These are phyloP conservation scores for Limnephilus lunatus DNA, from an alignment of 2,888 invertebrate genomes.

Conservation along the genomic window DNA sequence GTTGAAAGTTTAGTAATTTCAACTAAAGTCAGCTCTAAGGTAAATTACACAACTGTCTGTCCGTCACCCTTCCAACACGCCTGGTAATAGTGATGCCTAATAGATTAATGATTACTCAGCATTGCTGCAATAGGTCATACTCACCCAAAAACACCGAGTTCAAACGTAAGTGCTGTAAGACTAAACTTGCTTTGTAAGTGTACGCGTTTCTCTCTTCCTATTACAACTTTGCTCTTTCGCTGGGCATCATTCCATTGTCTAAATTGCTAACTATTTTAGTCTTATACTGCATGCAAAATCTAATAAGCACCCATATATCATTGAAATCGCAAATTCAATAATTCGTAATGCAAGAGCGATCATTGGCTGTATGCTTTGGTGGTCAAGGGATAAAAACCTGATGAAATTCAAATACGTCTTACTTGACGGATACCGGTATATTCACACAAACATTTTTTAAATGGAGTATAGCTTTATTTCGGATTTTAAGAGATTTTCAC, in stretches of 20 bases:
- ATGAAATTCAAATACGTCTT: background rate
- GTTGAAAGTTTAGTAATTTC: constrained; percentile 1
- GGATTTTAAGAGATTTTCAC: too few relatives aligned
- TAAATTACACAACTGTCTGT: background rate
- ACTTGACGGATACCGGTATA: too few relatives aligned
- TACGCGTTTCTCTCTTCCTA: background rate
- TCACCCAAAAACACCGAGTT: background rate
- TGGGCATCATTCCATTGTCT: background rate
- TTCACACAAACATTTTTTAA: too few relatives aligned
- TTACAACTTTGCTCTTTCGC: background rate
- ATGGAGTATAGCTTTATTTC: too few relatives aligned
- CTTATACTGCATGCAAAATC: background rate
- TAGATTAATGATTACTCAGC: background rate
- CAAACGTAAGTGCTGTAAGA: background rate
- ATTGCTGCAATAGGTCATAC: background rate
- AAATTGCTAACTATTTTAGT: background rate
- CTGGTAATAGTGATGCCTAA: background rate
- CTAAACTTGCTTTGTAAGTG: background rate
- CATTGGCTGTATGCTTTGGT: too few relatives aligned
- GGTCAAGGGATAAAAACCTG: background rate
- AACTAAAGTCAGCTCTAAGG: background rate
- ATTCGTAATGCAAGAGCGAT: background rate
- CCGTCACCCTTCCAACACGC: background rate
- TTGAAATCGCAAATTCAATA: background rate
- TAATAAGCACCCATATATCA: background rate